Evolutionary conservation across 2,888 invertebrate genomes (phyloP), one percentile per base, ranked within the genome.

Genomic region (Chloroclystis v-ata): DNA sequence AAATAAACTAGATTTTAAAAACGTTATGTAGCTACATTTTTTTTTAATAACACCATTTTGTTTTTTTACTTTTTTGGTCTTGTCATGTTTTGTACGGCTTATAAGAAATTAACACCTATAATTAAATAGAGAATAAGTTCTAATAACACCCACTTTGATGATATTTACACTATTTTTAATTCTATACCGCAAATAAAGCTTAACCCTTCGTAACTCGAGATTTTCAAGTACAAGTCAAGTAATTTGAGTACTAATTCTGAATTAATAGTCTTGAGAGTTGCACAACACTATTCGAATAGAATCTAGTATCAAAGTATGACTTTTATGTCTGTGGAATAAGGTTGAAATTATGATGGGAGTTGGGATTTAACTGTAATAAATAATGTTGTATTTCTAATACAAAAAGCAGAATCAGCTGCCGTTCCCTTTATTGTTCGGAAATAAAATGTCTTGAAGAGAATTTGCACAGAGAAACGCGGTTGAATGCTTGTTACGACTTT

Each of bases 401-500:
- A 56, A 74, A 75, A 75, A 76, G 71, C 62, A 54, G 52, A 66
- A 75, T 83, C 84, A 85, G 84, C 84, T 84, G 84, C 78, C 75
- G 67, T 60, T 63, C 53, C 65, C 64, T 72, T 78, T 78, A 77
- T 82, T 73, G 76, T 43, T 48, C 44, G 54, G 49, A 47, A 73
- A 73, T 73, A 80, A 78, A 75, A 78, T 75, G 66, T 79, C 79
- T 82, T 73, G 63, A 78, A 73, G 69, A 69, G 75, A 75, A 81
- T 83, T 83, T 65, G 82, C 84, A 69, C 78, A 73, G 74, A 74
- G 75, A 78, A 57, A 80, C 78, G 78, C 74, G 77, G 80, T 80
- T 78, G 70, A 72, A 73, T 76, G 65, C 65, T 75, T 78, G 71
- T 74, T 75, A 72, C 68, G 67, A 67, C 59, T 56, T 37, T 59